Conservation (phyloP, 2,797 vertebrate genomes). For the Phoeniculus purpureus region DNA sequence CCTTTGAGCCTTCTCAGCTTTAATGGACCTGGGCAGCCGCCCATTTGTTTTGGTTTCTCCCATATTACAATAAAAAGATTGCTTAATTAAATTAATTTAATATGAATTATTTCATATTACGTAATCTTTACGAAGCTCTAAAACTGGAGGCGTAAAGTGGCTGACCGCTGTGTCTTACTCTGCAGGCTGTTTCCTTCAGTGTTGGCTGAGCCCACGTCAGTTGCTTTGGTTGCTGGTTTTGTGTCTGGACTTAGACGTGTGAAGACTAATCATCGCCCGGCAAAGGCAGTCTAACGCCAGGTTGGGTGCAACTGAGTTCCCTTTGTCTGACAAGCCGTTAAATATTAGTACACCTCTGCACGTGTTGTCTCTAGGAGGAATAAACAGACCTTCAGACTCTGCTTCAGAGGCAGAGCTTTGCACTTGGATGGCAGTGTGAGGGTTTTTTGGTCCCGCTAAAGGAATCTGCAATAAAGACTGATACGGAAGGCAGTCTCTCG, state of each 20-base stretch:
- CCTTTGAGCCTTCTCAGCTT: not conserved
- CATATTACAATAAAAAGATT: not conserved
- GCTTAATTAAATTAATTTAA: too few species aligned
- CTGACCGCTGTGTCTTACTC: not conserved
- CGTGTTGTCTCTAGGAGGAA: not conserved
- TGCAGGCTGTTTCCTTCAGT: not conserved
- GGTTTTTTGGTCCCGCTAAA: not conserved
- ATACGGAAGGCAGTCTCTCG: not conserved
- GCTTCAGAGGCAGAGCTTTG: slow-evolving; percentile 10
- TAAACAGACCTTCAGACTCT: not conserved
- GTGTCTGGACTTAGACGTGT: not conserved
- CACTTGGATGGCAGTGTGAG: not conserved
- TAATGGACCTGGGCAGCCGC: not conserved
- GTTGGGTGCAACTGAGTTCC: slow-evolving; percentile 51
- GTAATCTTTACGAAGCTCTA: not conserved
- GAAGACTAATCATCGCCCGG: slow-evolving; percentile 29
- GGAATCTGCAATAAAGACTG: not conserved
- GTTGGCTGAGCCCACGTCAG: not conserved
- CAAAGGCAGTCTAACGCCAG: not conserved
- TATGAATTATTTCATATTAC: not conserved
- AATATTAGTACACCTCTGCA: slow-evolving; percentile 25
- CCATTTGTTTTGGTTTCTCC: not conserved
- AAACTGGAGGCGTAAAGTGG: not conserved
- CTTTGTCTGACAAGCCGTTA: slow-evolving; percentile 31
- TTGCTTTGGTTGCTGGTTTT: not conserved